Percentiles rank a stretch among this genome's conserved stretches.
Conservation (phyloP, 2,797 vertebrate species). For the Liasis olivaceus region DNA sequence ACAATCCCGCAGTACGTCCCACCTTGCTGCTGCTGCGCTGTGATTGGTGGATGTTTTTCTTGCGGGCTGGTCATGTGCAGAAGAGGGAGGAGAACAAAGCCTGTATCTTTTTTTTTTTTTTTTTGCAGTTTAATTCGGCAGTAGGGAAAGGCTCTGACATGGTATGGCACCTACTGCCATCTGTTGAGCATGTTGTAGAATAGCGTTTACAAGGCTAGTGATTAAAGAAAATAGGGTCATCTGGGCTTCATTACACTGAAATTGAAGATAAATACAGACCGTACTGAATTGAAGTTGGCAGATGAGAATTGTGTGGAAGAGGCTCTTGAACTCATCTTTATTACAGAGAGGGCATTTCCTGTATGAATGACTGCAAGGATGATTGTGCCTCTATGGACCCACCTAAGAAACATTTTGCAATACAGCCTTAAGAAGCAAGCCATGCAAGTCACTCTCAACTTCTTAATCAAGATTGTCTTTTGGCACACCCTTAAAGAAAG, state of each 20-base stretch:
- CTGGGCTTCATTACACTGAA: neutral
- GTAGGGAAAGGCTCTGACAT: neutral
- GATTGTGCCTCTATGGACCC: neutral
- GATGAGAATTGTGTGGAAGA: neutral
- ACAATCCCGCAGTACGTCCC: neutral
- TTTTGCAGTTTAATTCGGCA: neutral
- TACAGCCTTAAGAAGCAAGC: conserved; percentile 1
- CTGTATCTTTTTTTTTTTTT: neutral
- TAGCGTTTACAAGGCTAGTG: neutral
- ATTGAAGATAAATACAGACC: neutral
- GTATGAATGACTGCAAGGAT: neutral
- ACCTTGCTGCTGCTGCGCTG: neutral
- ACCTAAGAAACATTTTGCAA: neutral
- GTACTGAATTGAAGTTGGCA: neutral
- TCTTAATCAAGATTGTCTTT: neutral
- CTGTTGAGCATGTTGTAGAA: conserved; percentile 37
- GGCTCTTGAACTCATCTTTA: neutral
- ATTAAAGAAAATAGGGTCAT: neutral
- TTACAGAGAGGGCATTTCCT: neutral
- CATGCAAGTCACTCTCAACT: neutral
- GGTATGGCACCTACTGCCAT: conserved; percentile 49
- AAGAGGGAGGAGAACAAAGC: neutral
- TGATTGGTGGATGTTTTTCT: neutral
- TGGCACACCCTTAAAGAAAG: neutral
- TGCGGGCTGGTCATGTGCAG: neutral